These are phyloP conservation scores for Micrasema longulum DNA, from an alignment of 1,140 invertebrate genomes.

Conservation along the genomic window DNA sequence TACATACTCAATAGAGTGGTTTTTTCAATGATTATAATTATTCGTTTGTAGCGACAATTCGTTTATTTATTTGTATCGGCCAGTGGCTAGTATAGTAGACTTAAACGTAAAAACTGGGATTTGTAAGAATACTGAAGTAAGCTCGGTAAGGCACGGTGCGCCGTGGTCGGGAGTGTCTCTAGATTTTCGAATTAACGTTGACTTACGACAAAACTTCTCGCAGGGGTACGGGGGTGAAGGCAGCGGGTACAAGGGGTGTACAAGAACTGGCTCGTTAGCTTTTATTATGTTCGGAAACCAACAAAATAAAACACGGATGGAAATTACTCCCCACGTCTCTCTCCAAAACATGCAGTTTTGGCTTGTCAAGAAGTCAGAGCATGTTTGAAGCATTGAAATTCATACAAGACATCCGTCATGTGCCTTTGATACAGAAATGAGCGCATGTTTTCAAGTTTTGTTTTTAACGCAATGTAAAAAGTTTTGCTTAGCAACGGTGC, in stretches of 20 bases:
- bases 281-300: constrained; percentile 41
- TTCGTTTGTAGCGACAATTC: no score
- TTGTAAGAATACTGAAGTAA: constrained; percentile 1
- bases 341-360: neutral
- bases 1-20: no score
- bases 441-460: no score
- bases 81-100: no score
- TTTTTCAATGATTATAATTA: no score
- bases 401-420: no score
- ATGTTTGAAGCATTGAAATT: no score
- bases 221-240: constrained; percentile 4
- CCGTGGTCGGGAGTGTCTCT: constrained; percentile 27
- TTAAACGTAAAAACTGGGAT: constrained; percentile 14
- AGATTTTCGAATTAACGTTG: constrained; percentile 42
- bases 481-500: no score
- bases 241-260: constrained; percentile 1
- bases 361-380: no score
- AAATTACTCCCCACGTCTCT: constrained; percentile 13
- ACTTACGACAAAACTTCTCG: constrained; percentile 41
- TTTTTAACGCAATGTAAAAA: no score
- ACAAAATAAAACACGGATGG: constrained; percentile 28
- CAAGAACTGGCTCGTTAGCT: constrained; percentile 40
- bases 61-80: no score
- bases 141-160: neutral
- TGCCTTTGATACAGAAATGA: no score